phyloP scores from a whole-genome alignment of 1,140 invertebrate genomes.

The Piezodorus guildinii region DNA sequence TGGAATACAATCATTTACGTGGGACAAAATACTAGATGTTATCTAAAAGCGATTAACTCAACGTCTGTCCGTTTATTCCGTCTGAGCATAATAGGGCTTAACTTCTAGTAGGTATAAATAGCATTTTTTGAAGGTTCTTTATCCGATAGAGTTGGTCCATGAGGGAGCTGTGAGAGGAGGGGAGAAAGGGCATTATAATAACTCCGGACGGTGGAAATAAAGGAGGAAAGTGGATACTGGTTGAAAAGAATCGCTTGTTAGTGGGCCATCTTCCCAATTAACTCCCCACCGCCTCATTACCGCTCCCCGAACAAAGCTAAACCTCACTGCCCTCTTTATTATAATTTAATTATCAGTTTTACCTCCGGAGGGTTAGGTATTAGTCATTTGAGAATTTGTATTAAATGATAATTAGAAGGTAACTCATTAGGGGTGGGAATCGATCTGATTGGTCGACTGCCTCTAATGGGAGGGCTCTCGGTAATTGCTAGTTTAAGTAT shows the following conservation, averaged over 20 bases:
- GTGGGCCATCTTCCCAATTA: background rate
- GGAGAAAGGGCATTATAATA: no score
- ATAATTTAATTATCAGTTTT: slow-evolving; percentile 15
- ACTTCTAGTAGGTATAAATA: no score
- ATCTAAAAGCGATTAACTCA: no score
- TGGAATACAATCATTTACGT: no score
- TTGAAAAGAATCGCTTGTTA: slow-evolving; percentile 15
- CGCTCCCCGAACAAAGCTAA: background rate
- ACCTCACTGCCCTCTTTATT: background rate
- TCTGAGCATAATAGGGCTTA: no score
- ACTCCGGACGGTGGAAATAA: no score
- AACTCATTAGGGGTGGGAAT: background rate
- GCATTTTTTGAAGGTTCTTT: no score
- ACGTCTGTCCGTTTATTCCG: no score
- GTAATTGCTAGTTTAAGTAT: slow-evolving; percentile 15
- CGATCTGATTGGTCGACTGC: slow-evolving; percentile 5
- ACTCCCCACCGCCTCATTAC: background rate
- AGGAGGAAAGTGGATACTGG: slow-evolving; percentile 4
- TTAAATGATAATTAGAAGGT: background rate
- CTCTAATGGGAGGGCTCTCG: background rate
- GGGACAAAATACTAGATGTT: no score
- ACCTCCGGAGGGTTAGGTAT: slow-evolving; percentile 1
- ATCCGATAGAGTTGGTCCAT: no score
- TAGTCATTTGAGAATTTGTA: slow-evolving; percentile 13
- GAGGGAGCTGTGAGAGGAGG: no score